Conservation (phyloP, 2,797 vertebrate species). For the Oreochromis grahami region DNA sequence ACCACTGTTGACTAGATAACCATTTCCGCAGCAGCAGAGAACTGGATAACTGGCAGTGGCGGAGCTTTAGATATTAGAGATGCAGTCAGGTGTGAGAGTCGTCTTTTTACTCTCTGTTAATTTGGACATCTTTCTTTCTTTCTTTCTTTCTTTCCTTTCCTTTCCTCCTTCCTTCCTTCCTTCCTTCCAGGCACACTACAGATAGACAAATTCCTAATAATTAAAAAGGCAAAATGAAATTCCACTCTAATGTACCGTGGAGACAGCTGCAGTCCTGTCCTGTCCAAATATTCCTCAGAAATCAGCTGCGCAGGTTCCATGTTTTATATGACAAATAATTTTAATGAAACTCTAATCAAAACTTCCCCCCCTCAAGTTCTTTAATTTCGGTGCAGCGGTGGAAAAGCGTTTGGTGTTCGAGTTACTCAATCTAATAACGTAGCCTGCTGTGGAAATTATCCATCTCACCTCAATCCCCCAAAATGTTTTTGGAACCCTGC, state of each 20-base stretch:
- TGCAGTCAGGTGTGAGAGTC: not conserved
- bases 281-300: not conserved
- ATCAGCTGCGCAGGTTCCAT: not conserved
- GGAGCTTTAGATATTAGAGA: not conserved
- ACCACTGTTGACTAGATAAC: not conserved
- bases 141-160: too few relatives aligned
- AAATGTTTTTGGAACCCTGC: not conserved
- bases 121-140: not conserved
- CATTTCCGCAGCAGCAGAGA: not conserved
- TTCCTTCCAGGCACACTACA: not conserved
- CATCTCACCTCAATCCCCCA: not conserved
- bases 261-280: not conserved
- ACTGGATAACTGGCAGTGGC: not conserved
- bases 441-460: slow-evolving; percentile 5
- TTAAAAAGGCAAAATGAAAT: not conserved
- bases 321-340: slow-evolving; percentile 11
- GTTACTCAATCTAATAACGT: slow-evolving; percentile 1
- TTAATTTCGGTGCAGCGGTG: not conserved
- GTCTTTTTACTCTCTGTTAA: not conserved
- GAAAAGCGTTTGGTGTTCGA: not conserved
- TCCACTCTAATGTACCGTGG: not conserved
- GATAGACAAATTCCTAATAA: not conserved
- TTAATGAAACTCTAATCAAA: slow-evolving; percentile 34
- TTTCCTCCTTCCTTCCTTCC: too few relatives aligned
- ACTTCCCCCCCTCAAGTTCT: slow-evolving; percentile 1